A percentile compares a stretch with the other conserved stretches of the same genome.
Evolutionary conservation across 2,888 invertebrate species (phyloP).

Genomic region (Macropis europaea): DNA sequence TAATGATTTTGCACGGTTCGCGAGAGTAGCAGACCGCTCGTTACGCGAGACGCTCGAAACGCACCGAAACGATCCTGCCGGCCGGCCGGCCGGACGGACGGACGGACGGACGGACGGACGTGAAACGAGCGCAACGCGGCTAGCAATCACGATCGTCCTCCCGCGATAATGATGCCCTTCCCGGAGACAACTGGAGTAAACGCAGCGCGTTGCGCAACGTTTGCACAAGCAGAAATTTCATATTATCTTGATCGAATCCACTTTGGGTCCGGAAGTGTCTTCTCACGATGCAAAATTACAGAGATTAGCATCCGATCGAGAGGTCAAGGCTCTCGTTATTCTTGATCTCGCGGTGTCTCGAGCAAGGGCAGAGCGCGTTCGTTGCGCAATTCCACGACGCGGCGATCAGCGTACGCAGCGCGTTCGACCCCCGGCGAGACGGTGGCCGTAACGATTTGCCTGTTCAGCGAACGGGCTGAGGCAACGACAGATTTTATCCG

Average conservation of each 20-base stretch:
- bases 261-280: conserved; percentile 18
- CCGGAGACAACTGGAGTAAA: not conserved
- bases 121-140: too few relatives aligned
- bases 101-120: too few relatives aligned
- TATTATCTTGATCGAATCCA: not conserved
- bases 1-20: too few relatives aligned
- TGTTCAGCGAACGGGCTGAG: too few relatives aligned
- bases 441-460: too few relatives aligned
- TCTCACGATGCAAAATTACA: conserved; percentile 23
- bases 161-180: not conserved
- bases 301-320: conserved; percentile 31
- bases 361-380: conserved; percentile 21
- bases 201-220: conserved; percentile 4
- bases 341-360: not conserved
- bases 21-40: too few relatives aligned
- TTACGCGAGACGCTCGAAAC: too few relatives aligned
- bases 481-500: too few relatives aligned
- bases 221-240: not conserved
- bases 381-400: conserved; percentile 19
- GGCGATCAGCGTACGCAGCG: conserved; percentile 10
- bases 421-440: too few relatives aligned
- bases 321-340: conserved; percentile 36
- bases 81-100: too few relatives aligned
- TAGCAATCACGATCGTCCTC: too few relatives aligned
- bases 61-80: too few relatives aligned